Evolutionary conservation across 2,113 vertebrate species (phyloP).

Genomic region (Melanostigma gelatinosum): DNA sequence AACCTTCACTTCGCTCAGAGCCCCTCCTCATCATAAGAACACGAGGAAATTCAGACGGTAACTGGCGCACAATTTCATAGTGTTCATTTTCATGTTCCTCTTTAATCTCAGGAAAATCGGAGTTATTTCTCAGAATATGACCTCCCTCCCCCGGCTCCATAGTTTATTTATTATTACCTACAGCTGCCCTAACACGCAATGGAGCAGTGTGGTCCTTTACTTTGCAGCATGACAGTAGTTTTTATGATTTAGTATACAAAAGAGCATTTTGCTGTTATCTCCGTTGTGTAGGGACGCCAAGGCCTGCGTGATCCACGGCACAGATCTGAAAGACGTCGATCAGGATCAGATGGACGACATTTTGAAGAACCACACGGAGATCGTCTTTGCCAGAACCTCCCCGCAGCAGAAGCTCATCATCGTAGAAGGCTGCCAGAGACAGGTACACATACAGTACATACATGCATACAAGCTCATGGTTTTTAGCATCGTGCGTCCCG

Average conservation of each 20-base stretch:
- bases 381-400: conserved; percentile 91
- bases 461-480: background rate
- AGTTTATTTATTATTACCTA: background rate
- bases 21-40: too few relatives aligned
- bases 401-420: conserved; percentile 94
- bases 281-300: conserved; percentile 83
- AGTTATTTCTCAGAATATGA: too few relatives aligned
- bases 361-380: conserved; percentile 89
- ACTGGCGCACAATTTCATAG: too few relatives aligned
- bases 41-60: too few relatives aligned
- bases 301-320: conserved; percentile 88
- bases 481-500: background rate
- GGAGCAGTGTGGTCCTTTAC: background rate
- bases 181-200: background rate
- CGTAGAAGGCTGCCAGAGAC: conserved; percentile 84
- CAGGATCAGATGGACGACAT: conserved; percentile 89
- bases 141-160: background rate
- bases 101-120: too few relatives aligned
- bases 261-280: background rate
- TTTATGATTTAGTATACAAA: too few relatives aligned
- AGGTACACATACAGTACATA: conserved; percentile 53
- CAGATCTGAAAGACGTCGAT: conserved; percentile 88
- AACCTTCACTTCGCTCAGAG: too few relatives aligned
- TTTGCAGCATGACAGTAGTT: background rate
- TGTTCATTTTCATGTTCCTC: too few relatives aligned